phyloP scores from a whole-genome alignment of 2,113 vertebrate species.

The Falcunculus frontatus region DNA sequence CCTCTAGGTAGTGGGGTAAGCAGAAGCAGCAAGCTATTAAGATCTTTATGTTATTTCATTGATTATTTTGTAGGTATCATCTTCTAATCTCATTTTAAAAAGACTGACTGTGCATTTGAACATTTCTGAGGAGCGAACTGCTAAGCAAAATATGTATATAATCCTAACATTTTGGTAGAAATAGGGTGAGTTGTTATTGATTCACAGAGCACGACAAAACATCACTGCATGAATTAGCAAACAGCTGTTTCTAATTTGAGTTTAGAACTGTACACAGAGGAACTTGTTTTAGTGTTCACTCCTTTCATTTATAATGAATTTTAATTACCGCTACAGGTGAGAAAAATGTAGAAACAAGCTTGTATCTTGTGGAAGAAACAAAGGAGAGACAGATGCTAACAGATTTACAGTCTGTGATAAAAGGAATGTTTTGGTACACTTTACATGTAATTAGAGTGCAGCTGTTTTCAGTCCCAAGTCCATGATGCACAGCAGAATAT shows the following conservation, averaged over 20 bases:
- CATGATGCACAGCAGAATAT: constrained; percentile 72
- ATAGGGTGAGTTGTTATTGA: constrained; percentile 80
- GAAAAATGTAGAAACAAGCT: constrained; percentile 89
- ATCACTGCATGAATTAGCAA: constrained; percentile 87
- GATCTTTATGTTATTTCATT: not conserved
- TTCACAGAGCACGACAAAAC: constrained; percentile 83
- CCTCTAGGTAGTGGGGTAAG: not conserved
- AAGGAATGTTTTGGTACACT: constrained; percentile 85
- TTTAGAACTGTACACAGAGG: constrained; percentile 86
- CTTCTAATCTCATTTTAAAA: not conserved
- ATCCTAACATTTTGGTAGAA: constrained; percentile 69
- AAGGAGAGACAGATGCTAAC: constrained; percentile 82
- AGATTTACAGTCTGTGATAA: constrained; percentile 86
- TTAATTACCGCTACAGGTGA: constrained; percentile 88
- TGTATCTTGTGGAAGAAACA: constrained; percentile 85
- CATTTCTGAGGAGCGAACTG: constrained; percentile 29
- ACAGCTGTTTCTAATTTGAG: constrained; percentile 92
- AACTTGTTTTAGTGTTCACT: constrained; percentile 86
- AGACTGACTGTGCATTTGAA: not conserved
- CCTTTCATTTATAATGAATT: constrained; percentile 88
- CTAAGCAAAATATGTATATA: constrained; percentile 54
- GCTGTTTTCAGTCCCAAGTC: constrained; percentile 82
- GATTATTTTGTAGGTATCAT: not conserved
- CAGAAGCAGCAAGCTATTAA: not conserved
- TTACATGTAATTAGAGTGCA: constrained; percentile 90